A percentile compares a stretch with the other conserved stretches of the same genome.
Conservation (phyloP, 2,888 invertebrate species). For the Drosophila mayaguana region DNA sequence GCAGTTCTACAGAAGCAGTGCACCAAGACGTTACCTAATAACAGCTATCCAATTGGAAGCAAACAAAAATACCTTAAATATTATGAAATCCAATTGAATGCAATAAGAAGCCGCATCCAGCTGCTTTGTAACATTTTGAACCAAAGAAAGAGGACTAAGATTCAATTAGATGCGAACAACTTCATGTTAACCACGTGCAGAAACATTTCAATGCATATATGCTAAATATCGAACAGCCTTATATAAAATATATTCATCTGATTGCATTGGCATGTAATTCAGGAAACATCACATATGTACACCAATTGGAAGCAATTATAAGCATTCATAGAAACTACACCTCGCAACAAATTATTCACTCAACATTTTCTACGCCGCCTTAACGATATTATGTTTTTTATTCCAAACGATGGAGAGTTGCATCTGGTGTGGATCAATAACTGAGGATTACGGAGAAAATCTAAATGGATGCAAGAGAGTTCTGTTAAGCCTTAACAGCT, state of each 20-base stretch:
- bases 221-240: neutral
- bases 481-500: neutral
- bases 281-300: constrained; percentile 3
- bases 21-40: neutral
- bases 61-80: neutral
- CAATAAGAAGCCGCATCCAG: neutral
- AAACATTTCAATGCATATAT: neutral
- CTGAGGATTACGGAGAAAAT: neutral
- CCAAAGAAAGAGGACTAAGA: neutral
- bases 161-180: neutral
- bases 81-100: neutral
- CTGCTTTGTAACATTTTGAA: too few species aligned
- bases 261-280: neutral
- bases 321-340: neutral
- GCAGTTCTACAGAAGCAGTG: neutral
- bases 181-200: neutral
- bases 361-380: neutral
- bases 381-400: neutral
- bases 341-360: neutral
- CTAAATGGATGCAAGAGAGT: neutral
- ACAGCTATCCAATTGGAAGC: neutral
- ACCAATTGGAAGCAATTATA: constrained; percentile 4
- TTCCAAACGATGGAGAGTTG: neutral
- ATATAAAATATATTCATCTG: neutral
- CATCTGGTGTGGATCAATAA: too few species aligned